Percentiles rank a stretch among this genome's conserved stretches.
phyloP scores from a whole-genome alignment of 2,797 vertebrate genomes.

The Harpagifer antarcticus region DNA sequence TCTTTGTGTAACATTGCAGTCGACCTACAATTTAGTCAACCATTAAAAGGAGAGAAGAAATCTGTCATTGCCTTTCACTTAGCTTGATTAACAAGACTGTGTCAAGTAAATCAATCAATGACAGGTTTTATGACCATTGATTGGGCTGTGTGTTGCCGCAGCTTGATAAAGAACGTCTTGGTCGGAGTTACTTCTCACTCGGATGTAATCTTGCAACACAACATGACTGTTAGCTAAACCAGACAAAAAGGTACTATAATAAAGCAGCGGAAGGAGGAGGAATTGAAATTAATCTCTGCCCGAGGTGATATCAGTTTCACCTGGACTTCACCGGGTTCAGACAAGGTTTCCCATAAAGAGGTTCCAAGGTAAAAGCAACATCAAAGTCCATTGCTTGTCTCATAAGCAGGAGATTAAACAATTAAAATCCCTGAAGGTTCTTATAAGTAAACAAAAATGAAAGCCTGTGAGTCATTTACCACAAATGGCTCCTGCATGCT shows the following conservation, averaged over 20 bases:
- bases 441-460: constrained; percentile 54
- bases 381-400: constrained; percentile 54
- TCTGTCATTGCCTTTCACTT: constrained; percentile 71
- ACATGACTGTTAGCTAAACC: constrained; percentile 4
- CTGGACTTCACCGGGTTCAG: constrained; percentile 50
- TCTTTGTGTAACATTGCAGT: constrained; percentile 49
- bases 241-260: constrained; percentile 35
- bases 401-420: constrained; percentile 57
- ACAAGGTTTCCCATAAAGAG: constrained; percentile 26
- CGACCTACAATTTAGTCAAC: constrained; percentile 56
- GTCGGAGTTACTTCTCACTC: constrained; percentile 14
- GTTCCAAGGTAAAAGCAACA: constrained; percentile 33
- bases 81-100: constrained; percentile 68
- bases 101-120: constrained; percentile 67
- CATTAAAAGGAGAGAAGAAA: constrained; percentile 53
- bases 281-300: constrained; percentile 37
- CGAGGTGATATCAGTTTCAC: constrained; percentile 45
- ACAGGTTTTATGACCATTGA: constrained; percentile 73
- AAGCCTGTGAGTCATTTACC: constrained; percentile 71
- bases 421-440: constrained; percentile 53
- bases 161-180: constrained; percentile 33
- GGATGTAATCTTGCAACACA: constrained; percentile 24
- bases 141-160: constrained; percentile 37
- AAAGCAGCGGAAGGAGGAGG: constrained; percentile 23
- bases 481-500: constrained; percentile 46